These are phyloP conservation scores for Acromyrmex charruanus DNA, from an alignment of 1,140 invertebrate species.

Conservation along the genomic window DNA sequence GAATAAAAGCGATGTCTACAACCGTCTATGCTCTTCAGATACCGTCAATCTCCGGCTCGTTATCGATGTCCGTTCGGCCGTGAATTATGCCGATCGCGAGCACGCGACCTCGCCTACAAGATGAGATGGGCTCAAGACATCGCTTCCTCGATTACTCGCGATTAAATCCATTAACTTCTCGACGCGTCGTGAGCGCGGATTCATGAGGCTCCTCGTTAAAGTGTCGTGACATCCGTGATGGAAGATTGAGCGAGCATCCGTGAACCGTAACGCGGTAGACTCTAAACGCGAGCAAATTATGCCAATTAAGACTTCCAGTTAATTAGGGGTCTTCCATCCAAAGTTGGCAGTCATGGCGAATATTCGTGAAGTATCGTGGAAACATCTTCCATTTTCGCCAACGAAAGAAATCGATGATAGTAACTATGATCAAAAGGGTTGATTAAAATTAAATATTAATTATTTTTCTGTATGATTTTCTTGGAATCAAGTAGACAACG, in stretches of 20 bases:
- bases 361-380: background rate
- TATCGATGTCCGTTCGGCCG: conserved; percentile 60
- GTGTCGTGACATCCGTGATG: conserved; percentile 45
- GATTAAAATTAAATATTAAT: background rate
- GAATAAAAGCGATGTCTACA: conserved; percentile 49
- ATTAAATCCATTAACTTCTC: conserved; percentile 51
- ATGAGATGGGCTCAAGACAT: conserved; percentile 55
- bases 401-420: background rate
- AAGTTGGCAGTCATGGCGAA: conserved; percentile 1
- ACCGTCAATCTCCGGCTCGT: conserved; percentile 49
- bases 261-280: conserved; percentile 29
- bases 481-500: background rate
- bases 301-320: conserved; percentile 52
- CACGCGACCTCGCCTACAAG: conserved; percentile 60
- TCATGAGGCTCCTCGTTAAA: conserved; percentile 48
- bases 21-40: background rate
- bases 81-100: conserved; percentile 60
- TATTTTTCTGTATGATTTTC: background rate
- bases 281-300: conserved; percentile 48
- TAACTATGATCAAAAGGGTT: background rate
- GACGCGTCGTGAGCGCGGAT: conserved; percentile 42
- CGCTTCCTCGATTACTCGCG: conserved; percentile 55
- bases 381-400: background rate
- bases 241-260: conserved; percentile 26
- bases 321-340: conserved; percentile 40